These are phyloP conservation scores for Crypturellus undulatus DNA, from an alignment of 2,113 vertebrate genomes.

Conservation along the genomic window DNA sequence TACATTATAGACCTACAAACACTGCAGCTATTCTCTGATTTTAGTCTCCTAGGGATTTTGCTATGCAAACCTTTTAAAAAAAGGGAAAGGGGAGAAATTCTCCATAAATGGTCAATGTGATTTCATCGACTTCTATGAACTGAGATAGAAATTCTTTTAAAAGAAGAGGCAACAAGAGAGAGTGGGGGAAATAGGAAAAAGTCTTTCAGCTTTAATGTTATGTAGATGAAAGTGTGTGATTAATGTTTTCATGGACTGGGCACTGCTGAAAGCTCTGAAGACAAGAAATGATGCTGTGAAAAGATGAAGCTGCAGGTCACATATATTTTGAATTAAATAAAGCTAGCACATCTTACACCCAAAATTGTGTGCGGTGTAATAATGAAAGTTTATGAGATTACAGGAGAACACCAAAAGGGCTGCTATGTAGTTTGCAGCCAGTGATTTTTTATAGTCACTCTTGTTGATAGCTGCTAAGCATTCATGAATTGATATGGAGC, in stretches of 20 bases:
- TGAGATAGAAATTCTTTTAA: background rate
- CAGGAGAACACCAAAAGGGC: background rate
- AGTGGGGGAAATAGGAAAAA: background rate
- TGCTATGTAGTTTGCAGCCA: background rate
- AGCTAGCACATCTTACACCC: background rate
- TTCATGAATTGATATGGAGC: background rate
- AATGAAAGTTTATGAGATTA: background rate
- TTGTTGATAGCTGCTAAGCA: background rate
- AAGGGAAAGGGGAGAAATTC: no score
- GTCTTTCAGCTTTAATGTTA: background rate
- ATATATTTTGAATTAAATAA: background rate
- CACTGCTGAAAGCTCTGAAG: background rate
- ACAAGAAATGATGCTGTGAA: background rate
- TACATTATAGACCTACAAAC: background rate
- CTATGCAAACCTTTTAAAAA: background rate
- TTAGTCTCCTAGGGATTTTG: background rate
- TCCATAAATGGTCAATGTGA: no score
- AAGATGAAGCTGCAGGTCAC: background rate
- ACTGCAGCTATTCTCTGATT: background rate
- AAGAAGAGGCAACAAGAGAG: background rate
- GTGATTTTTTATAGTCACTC: background rate
- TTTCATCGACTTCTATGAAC: background rate
- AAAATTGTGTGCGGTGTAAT: fast-evolving
- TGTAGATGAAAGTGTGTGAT: background rate
- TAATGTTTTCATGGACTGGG: background rate